Evolutionary conservation across 2,113 vertebrate species (phyloP).

Genomic region (Willisornis vidua): DNA sequence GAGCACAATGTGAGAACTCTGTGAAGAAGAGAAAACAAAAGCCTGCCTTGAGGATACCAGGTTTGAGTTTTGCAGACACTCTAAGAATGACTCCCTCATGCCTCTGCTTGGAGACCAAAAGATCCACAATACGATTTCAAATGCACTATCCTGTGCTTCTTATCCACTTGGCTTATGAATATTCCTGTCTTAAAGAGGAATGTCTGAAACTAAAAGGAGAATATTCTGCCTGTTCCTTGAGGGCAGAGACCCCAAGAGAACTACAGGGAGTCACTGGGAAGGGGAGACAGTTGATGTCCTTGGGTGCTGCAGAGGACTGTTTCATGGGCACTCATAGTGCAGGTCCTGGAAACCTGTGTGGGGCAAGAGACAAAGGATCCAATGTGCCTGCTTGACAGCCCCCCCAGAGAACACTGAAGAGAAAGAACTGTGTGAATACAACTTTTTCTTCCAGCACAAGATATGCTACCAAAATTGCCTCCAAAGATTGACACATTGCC

Average conservation of each 20-base stretch:
- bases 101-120: background rate
- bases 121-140: background rate
- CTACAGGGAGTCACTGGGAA: background rate
- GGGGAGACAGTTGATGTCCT: background rate
- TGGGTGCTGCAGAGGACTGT: background rate
- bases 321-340: accelerated
- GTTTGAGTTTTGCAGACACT: background rate
- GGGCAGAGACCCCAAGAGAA: background rate
- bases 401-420: background rate
- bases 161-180: background rate
- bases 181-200: background rate
- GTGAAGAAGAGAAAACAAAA: background rate
- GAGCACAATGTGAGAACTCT: background rate
- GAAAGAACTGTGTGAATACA: background rate
- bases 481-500: accelerated
- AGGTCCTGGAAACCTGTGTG: background rate
- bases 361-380: background rate
- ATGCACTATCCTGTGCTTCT: background rate
- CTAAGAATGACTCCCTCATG: background rate
- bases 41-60: background rate
- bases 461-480: background rate
- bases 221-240: background rate
- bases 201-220: background rate
- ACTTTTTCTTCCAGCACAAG: background rate
- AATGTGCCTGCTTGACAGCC: background rate